phyloP scores from a whole-genome alignment of 23 tunicate genomes.

The Clavelina lepadiformis region DNA sequence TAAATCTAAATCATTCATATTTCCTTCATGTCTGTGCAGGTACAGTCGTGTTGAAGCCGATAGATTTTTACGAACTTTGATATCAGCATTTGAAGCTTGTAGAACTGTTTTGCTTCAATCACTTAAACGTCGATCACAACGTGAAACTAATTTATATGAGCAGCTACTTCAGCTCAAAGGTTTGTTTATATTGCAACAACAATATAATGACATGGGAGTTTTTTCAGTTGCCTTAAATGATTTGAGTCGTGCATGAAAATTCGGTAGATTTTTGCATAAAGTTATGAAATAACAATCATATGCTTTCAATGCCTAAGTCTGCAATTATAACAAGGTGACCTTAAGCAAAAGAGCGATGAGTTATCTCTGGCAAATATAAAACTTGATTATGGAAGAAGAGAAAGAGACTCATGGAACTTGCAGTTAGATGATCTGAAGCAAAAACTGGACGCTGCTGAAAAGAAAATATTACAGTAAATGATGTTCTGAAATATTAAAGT shows the following conservation, averaged over 20 bases:
- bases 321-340: conserved; percentile 18
- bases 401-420: conserved; percentile 10
- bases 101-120: conserved; percentile 22
- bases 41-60: conserved; percentile 45
- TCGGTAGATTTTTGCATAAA: neutral
- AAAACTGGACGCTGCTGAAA: conserved; percentile 13
- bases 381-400: conserved; percentile 13
- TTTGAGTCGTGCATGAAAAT: neutral
- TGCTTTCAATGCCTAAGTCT: neutral
- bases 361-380: conserved; percentile 3
- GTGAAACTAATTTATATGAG: conserved; percentile 20
- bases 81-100: conserved; percentile 31
- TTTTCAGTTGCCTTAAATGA: neutral
- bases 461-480: conserved; percentile 21
- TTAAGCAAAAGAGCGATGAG: conserved; percentile 7
- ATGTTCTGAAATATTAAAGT: neutral
- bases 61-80: conserved; percentile 22
- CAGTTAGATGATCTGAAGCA: conserved; percentile 12
- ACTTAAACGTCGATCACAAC: conserved; percentile 25
- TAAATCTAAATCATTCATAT: too few relatives aligned
- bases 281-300: neutral
- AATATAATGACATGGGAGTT: neutral
- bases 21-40: conserved; percentile 25
- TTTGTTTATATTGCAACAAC: neutral
- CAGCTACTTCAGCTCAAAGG: conserved; percentile 25